phyloP scores from a whole-genome alignment of 2,113 vertebrate genomes.

The Propithecus coquereli region DNA sequence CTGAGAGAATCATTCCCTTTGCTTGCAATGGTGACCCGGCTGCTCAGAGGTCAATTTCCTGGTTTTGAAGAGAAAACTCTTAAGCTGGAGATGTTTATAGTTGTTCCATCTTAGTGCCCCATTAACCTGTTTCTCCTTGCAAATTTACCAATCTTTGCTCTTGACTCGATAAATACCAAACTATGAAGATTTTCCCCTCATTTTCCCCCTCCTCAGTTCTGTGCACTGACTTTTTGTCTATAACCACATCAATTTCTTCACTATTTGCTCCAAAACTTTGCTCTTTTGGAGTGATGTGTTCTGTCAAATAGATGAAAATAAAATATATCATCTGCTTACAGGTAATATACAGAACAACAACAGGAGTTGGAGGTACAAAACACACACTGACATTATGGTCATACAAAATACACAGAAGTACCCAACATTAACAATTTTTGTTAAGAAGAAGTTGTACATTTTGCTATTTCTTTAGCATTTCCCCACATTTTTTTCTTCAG shows the following conservation, averaged over 20 bases:
- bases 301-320: conserved; percentile 50
- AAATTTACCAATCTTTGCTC: neutral
- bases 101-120: neutral
- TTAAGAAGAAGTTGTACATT: neutral
- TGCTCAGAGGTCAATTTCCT: neutral
- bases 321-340: conserved; percentile 40
- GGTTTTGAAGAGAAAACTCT: neutral
- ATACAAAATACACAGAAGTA: conserved; percentile 47
- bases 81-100: neutral
- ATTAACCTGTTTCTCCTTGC: neutral
- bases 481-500: conserved; percentile 23
- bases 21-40: neutral
- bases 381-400: conserved; percentile 34
- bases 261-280: neutral
- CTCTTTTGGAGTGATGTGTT: conserved; percentile 1
- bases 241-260: neutral
- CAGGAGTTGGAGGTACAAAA: conserved; percentile 7
- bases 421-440: neutral
- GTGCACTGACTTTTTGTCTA: conserved; percentile 11
- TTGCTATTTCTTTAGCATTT: conserved; percentile 43
- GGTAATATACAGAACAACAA: conserved; percentile 8
- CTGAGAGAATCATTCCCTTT: neutral
- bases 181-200: neutral
- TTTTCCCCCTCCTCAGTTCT: neutral
- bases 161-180: conserved; percentile 14